Evolutionary conservation across 1,140 invertebrate species (phyloP).

Genomic region (Heliconius himera): DNA sequence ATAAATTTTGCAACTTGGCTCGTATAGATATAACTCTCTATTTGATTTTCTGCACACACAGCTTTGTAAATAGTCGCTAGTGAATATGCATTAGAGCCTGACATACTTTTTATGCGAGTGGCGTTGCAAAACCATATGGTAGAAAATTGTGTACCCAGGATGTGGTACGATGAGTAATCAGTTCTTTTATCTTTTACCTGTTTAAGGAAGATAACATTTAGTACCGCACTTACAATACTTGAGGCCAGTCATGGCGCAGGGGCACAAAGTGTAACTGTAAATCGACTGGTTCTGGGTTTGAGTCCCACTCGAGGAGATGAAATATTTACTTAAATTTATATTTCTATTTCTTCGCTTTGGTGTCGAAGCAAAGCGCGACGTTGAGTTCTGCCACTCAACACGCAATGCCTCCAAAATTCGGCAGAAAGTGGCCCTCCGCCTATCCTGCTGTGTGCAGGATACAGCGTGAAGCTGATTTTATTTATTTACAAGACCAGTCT

Average conservation of each 20-base stretch:
- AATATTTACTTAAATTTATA: too few species aligned
- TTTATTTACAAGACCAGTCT: not conserved
- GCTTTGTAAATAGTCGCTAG: conserved; percentile 17
- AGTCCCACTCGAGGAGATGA: too few species aligned
- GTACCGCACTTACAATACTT: not conserved
- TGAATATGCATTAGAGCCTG: conserved; percentile 43
- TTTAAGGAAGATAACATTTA: conserved; percentile 61
- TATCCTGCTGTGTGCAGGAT: too few species aligned
- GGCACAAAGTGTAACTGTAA: too few species aligned
- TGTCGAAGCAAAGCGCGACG: too few species aligned
- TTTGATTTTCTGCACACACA: conserved; percentile 10
- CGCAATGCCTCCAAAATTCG: too few species aligned
- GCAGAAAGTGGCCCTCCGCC: too few species aligned
- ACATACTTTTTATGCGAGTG: conserved; percentile 65
- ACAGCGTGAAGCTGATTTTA: too few species aligned
- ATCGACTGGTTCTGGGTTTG: too few species aligned
- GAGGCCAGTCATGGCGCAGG: too few species aligned
- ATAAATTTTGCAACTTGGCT: conserved; percentile 2
- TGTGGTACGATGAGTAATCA: conserved; percentile 65
- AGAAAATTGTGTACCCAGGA: conserved; percentile 60
- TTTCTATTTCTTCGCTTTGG: too few species aligned
- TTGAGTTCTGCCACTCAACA: too few species aligned
- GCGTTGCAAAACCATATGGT: conserved; percentile 69
- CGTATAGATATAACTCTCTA: not conserved
- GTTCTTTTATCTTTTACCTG: conserved; percentile 55